phyloP scores from a whole-genome alignment of 2,888 invertebrate genomes.

The Parnassius orleans region DNA sequence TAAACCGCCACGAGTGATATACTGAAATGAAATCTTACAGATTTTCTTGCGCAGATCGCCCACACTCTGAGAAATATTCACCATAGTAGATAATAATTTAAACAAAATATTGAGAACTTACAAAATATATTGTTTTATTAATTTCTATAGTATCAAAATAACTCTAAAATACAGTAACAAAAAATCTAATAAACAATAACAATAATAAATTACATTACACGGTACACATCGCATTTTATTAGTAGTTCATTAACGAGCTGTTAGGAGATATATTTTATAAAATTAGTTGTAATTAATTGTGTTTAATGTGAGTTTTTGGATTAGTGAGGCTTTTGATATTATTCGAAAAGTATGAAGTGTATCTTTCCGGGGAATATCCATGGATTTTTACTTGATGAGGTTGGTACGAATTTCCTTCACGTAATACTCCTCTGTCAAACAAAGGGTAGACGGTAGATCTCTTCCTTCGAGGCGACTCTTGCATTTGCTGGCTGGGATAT shows the following conservation, averaged over 20 bases:
- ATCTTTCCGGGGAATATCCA: slow-evolving; percentile 65
- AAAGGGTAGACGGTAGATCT: slow-evolving; percentile 59
- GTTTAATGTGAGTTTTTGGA: slow-evolving; percentile 26
- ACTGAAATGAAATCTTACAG: too few relatives aligned
- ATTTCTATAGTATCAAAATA: slow-evolving; percentile 19
- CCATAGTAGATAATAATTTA: too few relatives aligned
- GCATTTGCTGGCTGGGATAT: slow-evolving; percentile 71
- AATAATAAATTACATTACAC: slow-evolving; percentile 13
- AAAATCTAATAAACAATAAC: slow-evolving; percentile 20
- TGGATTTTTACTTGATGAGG: slow-evolving; percentile 56
- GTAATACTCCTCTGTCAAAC: slow-evolving; percentile 48
- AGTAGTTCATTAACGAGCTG: background rate
- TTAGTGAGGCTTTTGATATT: slow-evolving; percentile 41
- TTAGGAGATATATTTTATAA: too few relatives aligned
- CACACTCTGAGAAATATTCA: too few relatives aligned
- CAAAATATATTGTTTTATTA: slow-evolving; percentile 17
- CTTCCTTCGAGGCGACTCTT: slow-evolving; percentile 70
- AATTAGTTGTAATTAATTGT: slow-evolving; percentile 7
- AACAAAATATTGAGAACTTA: slow-evolving; percentile 22
- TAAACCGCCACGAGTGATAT: too few relatives aligned
- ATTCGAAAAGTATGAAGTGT: slow-evolving; percentile 67
- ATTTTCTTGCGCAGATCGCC: too few relatives aligned
- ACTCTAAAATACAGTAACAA: slow-evolving; percentile 1
- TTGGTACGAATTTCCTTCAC: slow-evolving; percentile 44
- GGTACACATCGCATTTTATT: slow-evolving; percentile 11